Conservation (phyloP, 2,888 invertebrate species). For the Loripinus fragilis region DNA sequence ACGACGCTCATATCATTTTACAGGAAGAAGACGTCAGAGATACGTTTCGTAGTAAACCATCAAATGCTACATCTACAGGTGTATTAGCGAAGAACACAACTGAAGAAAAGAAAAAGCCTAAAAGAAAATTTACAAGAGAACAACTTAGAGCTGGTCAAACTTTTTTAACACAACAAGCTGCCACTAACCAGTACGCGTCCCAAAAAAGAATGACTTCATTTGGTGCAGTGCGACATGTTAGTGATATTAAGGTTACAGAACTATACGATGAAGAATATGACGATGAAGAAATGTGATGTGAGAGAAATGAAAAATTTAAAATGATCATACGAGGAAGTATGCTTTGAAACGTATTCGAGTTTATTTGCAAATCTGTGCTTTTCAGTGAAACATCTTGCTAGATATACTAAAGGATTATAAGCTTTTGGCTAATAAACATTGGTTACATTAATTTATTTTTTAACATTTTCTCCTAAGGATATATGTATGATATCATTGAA, state of each 20-base stretch:
- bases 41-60: too few species aligned
- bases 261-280: slow-evolving; percentile 44
- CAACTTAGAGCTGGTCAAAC: slow-evolving; percentile 72
- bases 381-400: too few species aligned
- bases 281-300: slow-evolving; percentile 41
- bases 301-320: slow-evolving; percentile 58
- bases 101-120: slow-evolving; percentile 64
- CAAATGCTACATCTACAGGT: background rate
- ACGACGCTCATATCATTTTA: background rate
- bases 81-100: slow-evolving; percentile 74
- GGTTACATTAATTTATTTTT: too few species aligned
- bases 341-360: too few species aligned
- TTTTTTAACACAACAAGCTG: slow-evolving; percentile 51
- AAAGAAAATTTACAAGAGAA: slow-evolving; percentile 76
- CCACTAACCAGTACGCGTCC: slow-evolving; percentile 76
- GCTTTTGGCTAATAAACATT: too few species aligned
- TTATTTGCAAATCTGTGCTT: too few species aligned
- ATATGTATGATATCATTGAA: too few species aligned
- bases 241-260: slow-evolving; percentile 65
- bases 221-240: slow-evolving; percentile 69
- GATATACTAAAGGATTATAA: too few species aligned
- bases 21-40: background rate
- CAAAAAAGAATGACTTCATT: slow-evolving; percentile 77
- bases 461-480: too few species aligned
- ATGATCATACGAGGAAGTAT: too few species aligned